Conservation (phyloP, 1,140 invertebrate species). For the Drosophila sturtevanti region DNA sequence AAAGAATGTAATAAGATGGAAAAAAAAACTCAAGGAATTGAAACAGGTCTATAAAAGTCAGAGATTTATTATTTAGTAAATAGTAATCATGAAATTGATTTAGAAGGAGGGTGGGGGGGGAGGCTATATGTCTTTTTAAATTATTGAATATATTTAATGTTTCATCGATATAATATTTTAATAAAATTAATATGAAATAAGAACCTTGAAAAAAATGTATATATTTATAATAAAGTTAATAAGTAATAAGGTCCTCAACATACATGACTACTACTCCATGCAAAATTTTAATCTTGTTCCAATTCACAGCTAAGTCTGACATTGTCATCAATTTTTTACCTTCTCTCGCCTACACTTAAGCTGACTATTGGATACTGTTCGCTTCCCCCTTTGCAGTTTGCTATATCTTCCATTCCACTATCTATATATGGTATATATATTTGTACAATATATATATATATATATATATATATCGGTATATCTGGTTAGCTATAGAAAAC, state of each 20-base stretch:
- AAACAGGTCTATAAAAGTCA: neutral
- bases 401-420: constrained; percentile 1
- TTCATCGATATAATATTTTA: too few relatives aligned
- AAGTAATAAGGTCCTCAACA: too few relatives aligned
- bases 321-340: neutral
- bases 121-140: too few relatives aligned
- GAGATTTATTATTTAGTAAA: neutral
- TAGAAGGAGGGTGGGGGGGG: too few relatives aligned
- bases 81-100: neutral
- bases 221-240: too few relatives aligned
- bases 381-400: neutral
- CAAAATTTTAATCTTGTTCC: neutral
- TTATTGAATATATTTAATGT: too few relatives aligned
- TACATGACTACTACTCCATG: neutral
- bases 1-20: constrained; percentile 17
- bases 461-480: neutral
- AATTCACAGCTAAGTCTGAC: neutral
- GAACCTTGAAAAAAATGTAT: too few relatives aligned
- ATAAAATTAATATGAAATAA: too few relatives aligned
- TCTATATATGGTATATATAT: constrained; percentile 26
- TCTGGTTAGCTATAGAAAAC: constrained; percentile 40
- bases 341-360: neutral
- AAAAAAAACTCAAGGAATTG: neutral
- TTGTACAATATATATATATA: too few relatives aligned
- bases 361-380: neutral